Evolutionary conservation across 2,113 vertebrate species (phyloP).

Genomic region (Neogale vison): DNA sequence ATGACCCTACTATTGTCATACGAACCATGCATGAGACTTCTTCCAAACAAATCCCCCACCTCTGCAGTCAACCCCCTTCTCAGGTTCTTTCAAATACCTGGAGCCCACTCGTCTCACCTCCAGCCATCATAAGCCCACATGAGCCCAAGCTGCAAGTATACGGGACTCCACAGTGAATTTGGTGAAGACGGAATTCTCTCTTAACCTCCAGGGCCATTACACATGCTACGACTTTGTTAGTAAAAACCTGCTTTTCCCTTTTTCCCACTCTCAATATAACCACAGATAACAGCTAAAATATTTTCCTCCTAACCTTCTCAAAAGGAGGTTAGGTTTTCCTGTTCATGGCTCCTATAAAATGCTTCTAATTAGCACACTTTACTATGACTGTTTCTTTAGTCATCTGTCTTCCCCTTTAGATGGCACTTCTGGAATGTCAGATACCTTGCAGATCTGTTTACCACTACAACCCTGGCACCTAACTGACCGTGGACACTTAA

Average conservation of each 20-base stretch:
- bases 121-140: background rate
- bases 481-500: background rate
- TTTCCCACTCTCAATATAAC: background rate
- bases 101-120: background rate
- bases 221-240: background rate
- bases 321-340: constrained; percentile 31
- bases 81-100: background rate
- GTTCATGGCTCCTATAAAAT: background rate
- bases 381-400: background rate
- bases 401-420: background rate
- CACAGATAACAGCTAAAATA: background rate
- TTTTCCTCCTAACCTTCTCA: background rate
- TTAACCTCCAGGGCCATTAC: background rate
- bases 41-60: background rate
- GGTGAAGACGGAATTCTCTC: background rate
- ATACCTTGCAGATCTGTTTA: background rate
- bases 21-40: background rate
- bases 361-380: background rate
- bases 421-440: background rate
- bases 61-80: background rate
- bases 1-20: background rate
- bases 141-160: background rate
- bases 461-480: background rate
- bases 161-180: background rate
- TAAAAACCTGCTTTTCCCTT: constrained; percentile 14